Evolutionary conservation across 92 coral and sea anemone genomes (phyloP).

Genomic region (Paragorgia papillata): DNA sequence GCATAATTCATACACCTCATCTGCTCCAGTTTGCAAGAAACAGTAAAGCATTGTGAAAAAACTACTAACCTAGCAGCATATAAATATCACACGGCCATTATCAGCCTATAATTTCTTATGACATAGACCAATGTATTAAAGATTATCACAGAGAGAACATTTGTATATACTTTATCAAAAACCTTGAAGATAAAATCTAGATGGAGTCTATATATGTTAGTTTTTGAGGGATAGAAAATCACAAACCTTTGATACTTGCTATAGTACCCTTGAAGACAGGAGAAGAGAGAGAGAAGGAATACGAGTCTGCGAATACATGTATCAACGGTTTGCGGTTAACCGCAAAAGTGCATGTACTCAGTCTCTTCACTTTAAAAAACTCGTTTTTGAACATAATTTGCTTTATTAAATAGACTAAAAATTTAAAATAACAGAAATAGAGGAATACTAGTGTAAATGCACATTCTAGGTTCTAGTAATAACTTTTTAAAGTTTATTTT

Average conservation of each 20-base stretch:
- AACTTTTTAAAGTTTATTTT: no score
- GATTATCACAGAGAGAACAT: background rate
- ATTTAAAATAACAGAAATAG: no score
- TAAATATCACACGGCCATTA: background rate
- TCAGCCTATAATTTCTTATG: background rate
- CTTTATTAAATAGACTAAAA: no score
- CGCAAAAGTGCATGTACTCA: background rate
- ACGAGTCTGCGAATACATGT: conserved; percentile 20
- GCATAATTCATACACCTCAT: no score
- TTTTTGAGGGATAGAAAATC: conserved; percentile 25
- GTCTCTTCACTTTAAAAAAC: no score
- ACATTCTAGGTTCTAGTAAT: no score
- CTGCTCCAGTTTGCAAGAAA: no score
- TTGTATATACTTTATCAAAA: background rate
- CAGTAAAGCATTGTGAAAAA: no score
- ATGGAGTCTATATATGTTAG: conserved; percentile 6
- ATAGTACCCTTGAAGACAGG: conserved; percentile 33
- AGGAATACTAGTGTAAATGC: no score
- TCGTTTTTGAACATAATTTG: no score
- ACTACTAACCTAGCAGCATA: background rate
- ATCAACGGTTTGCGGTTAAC: background rate
- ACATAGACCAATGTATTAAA: background rate
- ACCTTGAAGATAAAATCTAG: background rate
- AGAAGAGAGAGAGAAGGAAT: conserved; percentile 6
- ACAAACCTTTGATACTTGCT: conserved; percentile 8